phyloP scores from a whole-genome alignment of 2,888 invertebrate species.

The Stomorhina lunata region DNA sequence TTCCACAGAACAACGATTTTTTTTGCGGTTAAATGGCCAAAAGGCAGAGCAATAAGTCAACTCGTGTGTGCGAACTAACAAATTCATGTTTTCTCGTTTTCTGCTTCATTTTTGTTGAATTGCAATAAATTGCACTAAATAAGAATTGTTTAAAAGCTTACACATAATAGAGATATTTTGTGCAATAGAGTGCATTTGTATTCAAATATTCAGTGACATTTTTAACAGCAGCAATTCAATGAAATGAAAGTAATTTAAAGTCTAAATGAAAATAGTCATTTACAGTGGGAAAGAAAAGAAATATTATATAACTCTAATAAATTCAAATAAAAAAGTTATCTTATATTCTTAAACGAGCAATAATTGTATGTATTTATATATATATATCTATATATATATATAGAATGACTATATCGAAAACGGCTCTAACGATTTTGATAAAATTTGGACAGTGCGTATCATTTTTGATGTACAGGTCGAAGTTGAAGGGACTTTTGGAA shows the following conservation, averaged over 20 bases:
- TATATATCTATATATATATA: too few relatives aligned
- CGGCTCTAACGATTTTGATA: too few relatives aligned
- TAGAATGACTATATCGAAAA: too few relatives aligned
- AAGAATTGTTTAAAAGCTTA: constrained; percentile 27
- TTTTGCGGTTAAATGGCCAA: constrained; percentile 47
- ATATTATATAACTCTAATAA: too few relatives aligned
- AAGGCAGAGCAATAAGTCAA: constrained; percentile 56
- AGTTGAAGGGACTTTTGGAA: too few relatives aligned
- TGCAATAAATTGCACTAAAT: constrained; percentile 50
- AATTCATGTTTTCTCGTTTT: neutral
- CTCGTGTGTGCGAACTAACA: constrained; percentile 30
- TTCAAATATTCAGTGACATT: neutral
- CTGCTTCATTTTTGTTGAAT: neutral
- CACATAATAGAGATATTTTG: neutral
- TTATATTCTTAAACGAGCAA: too few relatives aligned
- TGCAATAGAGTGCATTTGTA: neutral
- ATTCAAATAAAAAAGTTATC: too few relatives aligned
- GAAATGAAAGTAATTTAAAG: neutral
- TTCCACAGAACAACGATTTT: neutral
- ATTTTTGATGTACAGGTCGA: too few relatives aligned
- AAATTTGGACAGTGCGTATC: too few relatives aligned
- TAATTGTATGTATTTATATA: too few relatives aligned
- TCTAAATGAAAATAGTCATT: neutral
- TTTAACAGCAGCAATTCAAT: neutral
- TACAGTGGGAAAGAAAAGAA: neutral